Percentiles rank a stretch among this genome's conserved stretches.
Conservation (phyloP, 2,797 vertebrate genomes). For the Sebastes steindachneri region DNA sequence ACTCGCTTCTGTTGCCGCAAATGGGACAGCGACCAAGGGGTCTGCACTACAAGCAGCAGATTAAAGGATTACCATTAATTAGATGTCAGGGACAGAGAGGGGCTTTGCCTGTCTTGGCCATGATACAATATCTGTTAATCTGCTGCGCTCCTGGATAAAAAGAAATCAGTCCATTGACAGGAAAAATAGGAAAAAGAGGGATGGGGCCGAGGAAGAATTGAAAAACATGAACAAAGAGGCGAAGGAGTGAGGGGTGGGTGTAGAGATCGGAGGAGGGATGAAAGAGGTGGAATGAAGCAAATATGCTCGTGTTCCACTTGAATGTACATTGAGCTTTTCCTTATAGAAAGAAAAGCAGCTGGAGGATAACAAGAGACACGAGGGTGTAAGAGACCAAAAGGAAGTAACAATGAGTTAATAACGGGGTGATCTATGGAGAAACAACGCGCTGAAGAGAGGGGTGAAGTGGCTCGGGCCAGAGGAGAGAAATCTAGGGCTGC, state of each 20-base stretch:
- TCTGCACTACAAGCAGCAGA: conserved; percentile 84
- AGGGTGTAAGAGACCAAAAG: conserved; percentile 61
- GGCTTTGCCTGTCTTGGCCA: conserved; percentile 87
- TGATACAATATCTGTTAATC: conserved; percentile 92
- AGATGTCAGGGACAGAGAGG: conserved; percentile 83
- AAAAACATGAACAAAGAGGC: conserved; percentile 74
- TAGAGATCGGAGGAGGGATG: conserved; percentile 63
- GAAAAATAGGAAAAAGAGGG: conserved; percentile 80
- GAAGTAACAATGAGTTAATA: conserved; percentile 71
- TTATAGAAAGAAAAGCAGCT: conserved; percentile 69
- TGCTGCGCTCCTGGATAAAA: conserved; percentile 85
- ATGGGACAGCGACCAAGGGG: conserved; percentile 83
- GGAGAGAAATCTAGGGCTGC: background rate
- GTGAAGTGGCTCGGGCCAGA: conserved; percentile 65
- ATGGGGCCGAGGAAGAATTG: conserved; percentile 66
- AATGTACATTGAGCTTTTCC: conserved; percentile 76
- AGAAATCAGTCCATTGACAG: conserved; percentile 88
- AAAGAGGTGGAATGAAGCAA: conserved; percentile 67
- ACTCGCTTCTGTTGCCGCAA: conserved; percentile 77
- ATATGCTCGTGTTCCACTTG: conserved; percentile 73
- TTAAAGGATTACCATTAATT: conserved; percentile 97
- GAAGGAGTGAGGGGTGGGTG: conserved; percentile 54
- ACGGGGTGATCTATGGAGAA: conserved; percentile 61
- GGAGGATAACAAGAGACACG: conserved; percentile 69
- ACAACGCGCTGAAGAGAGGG: conserved; percentile 50